phyloP scores from a whole-genome alignment of 2,888 invertebrate genomes.

The Petrolisthes cinctipes region DNA sequence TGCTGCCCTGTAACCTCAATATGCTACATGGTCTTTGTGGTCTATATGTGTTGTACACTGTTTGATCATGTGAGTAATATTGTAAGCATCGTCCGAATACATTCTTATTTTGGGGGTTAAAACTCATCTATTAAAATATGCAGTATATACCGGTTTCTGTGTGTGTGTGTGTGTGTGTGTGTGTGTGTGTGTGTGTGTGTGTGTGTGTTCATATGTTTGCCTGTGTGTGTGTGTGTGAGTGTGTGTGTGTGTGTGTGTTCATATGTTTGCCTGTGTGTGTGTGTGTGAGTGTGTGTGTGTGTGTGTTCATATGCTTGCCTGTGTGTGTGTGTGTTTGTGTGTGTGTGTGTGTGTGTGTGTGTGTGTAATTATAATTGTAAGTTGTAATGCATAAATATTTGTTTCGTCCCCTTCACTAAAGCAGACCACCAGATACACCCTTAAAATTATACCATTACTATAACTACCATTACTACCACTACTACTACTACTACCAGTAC shows the following conservation, averaged over 20 bases:
- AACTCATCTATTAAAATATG: no score
- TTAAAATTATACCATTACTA: no score
- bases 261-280: background rate
- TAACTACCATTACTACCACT: no score
- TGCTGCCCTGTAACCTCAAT: no score
- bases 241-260: slow-evolving; percentile 7
- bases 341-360: background rate
- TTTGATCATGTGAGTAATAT: no score
- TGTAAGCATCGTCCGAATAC: no score
- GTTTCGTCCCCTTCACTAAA: background rate
- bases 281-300: background rate
- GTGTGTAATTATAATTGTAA: background rate
- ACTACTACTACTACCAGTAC: no score
- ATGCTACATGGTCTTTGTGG: no score
- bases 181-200: background rate
- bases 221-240: background rate
- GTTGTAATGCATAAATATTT: background rate
- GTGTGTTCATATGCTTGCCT: background rate
- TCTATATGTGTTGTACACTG: no score
- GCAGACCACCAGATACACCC: background rate
- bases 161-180: background rate
- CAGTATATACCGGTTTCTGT: background rate
- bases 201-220: background rate
- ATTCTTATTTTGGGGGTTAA: no score
- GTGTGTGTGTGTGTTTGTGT: background rate